Base-by-base conservation (phyloP, 2,113 vertebrate species). In the Hippocampus guttulatus region DNA sequence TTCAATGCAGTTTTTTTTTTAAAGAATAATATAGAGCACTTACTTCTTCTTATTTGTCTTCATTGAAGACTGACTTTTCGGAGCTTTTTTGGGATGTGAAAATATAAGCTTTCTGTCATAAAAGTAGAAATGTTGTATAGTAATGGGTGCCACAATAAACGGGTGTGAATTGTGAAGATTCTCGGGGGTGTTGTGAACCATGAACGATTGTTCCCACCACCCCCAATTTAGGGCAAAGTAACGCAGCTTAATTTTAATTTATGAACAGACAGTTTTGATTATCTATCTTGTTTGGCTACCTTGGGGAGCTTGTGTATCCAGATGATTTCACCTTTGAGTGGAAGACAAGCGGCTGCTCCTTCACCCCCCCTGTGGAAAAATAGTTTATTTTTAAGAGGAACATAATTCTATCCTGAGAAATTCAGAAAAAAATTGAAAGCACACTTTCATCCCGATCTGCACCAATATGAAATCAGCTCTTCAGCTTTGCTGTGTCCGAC, bases 251-350 rank as follows among this genome's bases (percentile, higher is more conserved):
- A 70, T 71, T 69, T 12, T 0, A 67, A 69, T 70, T 54, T 69
- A 12, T 40, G 54, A 20, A 51, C 21, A 57, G 68, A 45, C 30
- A 71, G 0, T 6, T 49, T 15, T 21, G 23, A 40, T 18, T 64
- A n/a, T 52, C 18, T 75, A 88, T 93, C 86, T 82, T 30, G 15
- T 12, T 10, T 64, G 4, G 38, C 51, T 40, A 96, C 95, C 62
- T 88, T 11, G 94, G 93, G 52, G 88, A 73, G 8, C 76, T 67
- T 14, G 81, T 78, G 49, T 96, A 97, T 45, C 95, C 95, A 47
- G 95, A 98, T 4, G 95, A 97, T 65, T 90, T 93, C 60, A 97
- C 91, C 76, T 92, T 92, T 2, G 83, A 85, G 75, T 94, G 93
- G 87, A 96, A 96, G 81, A 96, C 94, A 73, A 96, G 45, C 0